These are phyloP conservation scores for Chaetodon auriga DNA, from an alignment of 2,113 vertebrate species.

Conservation along the genomic window DNA sequence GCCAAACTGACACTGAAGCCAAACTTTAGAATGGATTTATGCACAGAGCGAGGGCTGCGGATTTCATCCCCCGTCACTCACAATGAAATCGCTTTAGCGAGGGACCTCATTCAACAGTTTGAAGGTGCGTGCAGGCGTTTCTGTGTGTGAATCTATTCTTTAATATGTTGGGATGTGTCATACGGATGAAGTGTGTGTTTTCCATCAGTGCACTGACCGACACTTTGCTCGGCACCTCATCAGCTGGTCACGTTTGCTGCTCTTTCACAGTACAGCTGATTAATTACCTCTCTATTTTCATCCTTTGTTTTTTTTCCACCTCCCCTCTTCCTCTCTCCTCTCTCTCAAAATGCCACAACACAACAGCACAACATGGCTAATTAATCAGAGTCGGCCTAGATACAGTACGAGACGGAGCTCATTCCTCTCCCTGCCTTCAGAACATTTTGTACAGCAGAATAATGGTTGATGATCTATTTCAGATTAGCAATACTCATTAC, in stretches of 20 bases:
- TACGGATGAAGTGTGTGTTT: slow-evolving; percentile 24
- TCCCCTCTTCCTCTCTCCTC: slow-evolving; percentile 49
- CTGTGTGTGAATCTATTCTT: neutral
- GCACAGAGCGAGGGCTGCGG: neutral
- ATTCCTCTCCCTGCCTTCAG: slow-evolving; percentile 51
- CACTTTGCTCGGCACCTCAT: slow-evolving; percentile 43
- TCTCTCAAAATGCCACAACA: slow-evolving; percentile 76
- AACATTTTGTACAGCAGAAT: slow-evolving; percentile 47
- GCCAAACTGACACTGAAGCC: too few relatives aligned
- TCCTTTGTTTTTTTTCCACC: slow-evolving; percentile 40
- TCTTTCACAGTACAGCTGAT: slow-evolving; percentile 74
- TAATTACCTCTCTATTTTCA: slow-evolving; percentile 83
- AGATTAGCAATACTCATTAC: slow-evolving; percentile 66
- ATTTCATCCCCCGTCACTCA: neutral
- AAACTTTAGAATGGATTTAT: neutral
- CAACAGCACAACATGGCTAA: slow-evolving; percentile 80
- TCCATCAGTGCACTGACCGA: slow-evolving; percentile 40
- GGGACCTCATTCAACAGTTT: neutral
- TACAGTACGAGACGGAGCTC: slow-evolving; percentile 63
- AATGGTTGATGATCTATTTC: slow-evolving; percentile 73
- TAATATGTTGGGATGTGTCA: neutral
- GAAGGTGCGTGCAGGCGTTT: neutral
- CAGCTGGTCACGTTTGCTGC: slow-evolving; percentile 57
- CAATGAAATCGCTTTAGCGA: neutral
- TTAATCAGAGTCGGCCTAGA: slow-evolving; percentile 85